Conservation (phyloP, 2,797 vertebrate genomes). For the Pachyuromys duprasi region DNA sequence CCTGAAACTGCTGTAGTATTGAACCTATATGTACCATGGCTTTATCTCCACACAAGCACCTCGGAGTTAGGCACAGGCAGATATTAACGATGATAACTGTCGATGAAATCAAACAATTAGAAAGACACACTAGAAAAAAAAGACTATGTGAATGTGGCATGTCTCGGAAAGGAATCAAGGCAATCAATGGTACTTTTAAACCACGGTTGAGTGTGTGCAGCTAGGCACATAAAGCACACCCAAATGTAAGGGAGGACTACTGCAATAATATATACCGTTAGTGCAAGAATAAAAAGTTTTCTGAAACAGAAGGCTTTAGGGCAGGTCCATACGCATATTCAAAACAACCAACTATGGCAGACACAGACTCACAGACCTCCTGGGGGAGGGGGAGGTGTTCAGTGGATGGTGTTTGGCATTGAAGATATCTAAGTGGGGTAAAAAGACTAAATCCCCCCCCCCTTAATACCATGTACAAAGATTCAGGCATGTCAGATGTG, state of each 20-base stretch:
- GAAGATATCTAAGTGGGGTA: background rate
- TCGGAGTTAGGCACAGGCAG: background rate
- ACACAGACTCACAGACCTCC: background rate
- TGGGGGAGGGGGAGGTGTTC: background rate
- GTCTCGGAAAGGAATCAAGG: background rate
- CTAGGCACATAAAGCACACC: background rate
- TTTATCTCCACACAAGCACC: background rate
- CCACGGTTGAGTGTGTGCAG: background rate
- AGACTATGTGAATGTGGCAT: background rate
- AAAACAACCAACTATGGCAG: background rate
- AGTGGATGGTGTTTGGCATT: background rate
- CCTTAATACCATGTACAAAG: background rate
- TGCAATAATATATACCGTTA: background rate
- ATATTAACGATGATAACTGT: background rate
- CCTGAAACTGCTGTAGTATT: background rate
- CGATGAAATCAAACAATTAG: background rate
- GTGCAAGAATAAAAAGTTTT: background rate
- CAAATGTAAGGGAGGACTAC: too few species aligned
- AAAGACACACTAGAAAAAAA: background rate
- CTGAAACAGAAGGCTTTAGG: background rate
- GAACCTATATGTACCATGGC: background rate
- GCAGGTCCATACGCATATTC: accelerated
- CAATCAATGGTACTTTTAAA: background rate
- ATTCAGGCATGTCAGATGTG: background rate
- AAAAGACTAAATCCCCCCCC: background rate